phyloP scores from a whole-genome alignment of 2,113 vertebrate species.

The Peromyscus polionotus region DNA sequence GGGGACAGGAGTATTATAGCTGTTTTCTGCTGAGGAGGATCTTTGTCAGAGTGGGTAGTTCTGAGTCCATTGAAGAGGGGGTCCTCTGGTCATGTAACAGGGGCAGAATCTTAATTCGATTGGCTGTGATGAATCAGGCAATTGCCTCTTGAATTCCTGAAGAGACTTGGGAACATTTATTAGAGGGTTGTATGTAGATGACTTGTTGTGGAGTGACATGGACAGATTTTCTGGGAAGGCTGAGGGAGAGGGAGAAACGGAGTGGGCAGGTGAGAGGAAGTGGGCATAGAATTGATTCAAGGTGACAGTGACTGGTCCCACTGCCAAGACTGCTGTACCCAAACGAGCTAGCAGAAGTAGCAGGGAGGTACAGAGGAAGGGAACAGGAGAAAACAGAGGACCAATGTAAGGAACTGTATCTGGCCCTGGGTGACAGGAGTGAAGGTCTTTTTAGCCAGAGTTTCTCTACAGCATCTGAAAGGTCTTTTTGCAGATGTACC shows the following conservation, averaged over 20 bases:
- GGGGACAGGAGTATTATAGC: not conserved
- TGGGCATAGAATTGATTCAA: not conserved
- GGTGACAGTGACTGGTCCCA: not conserved
- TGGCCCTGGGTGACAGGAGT: not conserved
- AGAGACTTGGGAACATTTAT: not conserved
- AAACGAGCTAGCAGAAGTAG: not conserved
- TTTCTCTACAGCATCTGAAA: not conserved
- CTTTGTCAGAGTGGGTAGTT: not conserved
- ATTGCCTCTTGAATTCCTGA: not conserved
- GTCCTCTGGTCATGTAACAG: not conserved
- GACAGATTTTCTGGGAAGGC: not conserved
- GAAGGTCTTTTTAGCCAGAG: not conserved
- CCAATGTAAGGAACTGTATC: not conserved
- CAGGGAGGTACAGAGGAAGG: not conserved
- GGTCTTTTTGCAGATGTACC: not conserved
- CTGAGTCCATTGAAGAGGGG: not conserved
- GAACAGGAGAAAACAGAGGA: not conserved
- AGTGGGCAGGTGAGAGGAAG: not conserved
- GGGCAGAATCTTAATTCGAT: not conserved
- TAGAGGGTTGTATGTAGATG: not conserved
- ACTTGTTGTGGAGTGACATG: not conserved
- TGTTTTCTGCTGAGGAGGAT: not conserved
- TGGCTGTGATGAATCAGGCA: not conserved
- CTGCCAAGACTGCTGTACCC: not conserved
- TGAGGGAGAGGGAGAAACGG: not conserved